Evolutionary conservation across 1,140 invertebrate genomes (phyloP), one percentile per base, ranked within the genome.

Genomic region (Rhysida immarginata): DNA sequence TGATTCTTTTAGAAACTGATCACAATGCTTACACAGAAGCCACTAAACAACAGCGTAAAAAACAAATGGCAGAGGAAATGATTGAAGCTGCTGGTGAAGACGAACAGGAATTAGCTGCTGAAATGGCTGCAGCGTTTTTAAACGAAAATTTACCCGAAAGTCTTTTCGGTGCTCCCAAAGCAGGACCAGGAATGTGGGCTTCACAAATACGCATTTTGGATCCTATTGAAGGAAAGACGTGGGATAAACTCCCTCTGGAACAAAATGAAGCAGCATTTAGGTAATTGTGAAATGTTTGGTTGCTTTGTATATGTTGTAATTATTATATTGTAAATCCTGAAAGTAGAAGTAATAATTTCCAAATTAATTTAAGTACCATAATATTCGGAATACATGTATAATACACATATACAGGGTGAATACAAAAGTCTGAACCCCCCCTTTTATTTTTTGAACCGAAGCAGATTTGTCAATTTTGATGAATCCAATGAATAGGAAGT

Each of bases 1-100:
- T 97, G 29, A 75, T 96, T 29, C 78, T 96, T 18, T 83, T 97
- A 50, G 96, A 99, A 71, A 96, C 95, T 8, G 96, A 99, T 70
- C 95, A 99, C 65, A 98, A 98, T 70, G 85, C 95, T 0, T 99
- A 98, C 62, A 98, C 95, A 0, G 92, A 97, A 64, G 88, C 94
- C 61, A 96, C 92, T 2, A 99, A 99, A 66, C 84, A 84, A 65
- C 84, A 91, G 62, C 77, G 94, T 61, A 82, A 93, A 67, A 77
- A 81, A 61, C 79, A 83, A 65, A 81, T 85, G 75, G 83, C 82
- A 27, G 77, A 82, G 68, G 94, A 98, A 74, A 96, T 99, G 87
- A 81, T 92, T 55, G 91, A 96, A 69, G 91, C 94, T 11, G 95
- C 95, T 1, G 90, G 85, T 1, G 85, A 88, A 25, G 92, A 96